Conservation (phyloP, 2,888 invertebrate species). For the Monoplex corrugatus region DNA sequence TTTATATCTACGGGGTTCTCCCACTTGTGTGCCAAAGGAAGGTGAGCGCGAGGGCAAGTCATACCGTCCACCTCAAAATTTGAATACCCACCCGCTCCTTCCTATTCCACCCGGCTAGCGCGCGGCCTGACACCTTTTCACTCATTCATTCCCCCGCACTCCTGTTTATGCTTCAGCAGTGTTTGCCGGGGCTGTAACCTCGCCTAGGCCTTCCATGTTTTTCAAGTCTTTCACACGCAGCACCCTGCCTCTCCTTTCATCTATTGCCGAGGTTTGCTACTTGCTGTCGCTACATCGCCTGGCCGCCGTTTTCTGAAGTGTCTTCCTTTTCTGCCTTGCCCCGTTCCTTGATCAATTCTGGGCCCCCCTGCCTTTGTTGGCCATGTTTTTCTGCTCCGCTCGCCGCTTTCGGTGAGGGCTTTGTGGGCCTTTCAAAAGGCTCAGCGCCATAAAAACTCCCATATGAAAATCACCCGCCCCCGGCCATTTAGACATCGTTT, state of each 20-base stretch:
- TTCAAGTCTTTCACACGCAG: constrained; percentile 2
- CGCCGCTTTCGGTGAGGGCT: not conserved
- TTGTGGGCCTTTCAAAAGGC: constrained; percentile 15
- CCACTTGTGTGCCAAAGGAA: too few species aligned
- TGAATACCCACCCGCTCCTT: not conserved
- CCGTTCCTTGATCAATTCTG: not conserved
- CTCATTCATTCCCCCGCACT: not conserved
- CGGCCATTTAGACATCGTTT: constrained; percentile 35
- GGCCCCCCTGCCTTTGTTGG: constrained; percentile 9
- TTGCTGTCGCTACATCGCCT: constrained; percentile 25
- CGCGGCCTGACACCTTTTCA: constrained; percentile 41
- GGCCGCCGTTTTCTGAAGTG: not conserved
- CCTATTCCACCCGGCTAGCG: not conserved
- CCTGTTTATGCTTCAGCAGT: constrained; percentile 44
- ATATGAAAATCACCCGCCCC: constrained; percentile 39
- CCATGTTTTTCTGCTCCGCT: constrained; percentile 37
- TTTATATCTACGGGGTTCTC: too few species aligned
- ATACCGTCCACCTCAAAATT: not conserved
- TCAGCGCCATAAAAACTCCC: constrained; percentile 35
- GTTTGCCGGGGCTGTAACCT: constrained; percentile 33
- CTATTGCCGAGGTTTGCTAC: not conserved
- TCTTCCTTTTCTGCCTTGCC: constrained; percentile 2
- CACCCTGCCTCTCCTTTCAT: constrained; percentile 3
- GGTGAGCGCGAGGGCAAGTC: not conserved
- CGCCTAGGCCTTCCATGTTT: not conserved